Evolutionary conservation across 1,140 invertebrate genomes (phyloP), one percentile per base, ranked within the genome.

Genomic region (Drosophila ficusphila): DNA sequence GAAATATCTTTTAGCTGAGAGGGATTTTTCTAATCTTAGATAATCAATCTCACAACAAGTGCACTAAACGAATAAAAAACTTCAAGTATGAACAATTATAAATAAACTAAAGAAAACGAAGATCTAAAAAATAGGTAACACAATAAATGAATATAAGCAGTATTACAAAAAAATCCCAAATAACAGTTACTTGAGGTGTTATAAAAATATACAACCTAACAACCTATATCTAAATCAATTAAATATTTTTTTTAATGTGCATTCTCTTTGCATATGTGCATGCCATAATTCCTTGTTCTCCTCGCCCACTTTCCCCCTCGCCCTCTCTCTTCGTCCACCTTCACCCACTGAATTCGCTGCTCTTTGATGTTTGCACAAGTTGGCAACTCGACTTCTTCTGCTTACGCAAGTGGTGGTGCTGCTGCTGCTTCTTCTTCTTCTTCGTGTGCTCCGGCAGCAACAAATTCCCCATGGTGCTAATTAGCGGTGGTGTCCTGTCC

Each of bases 381-480:
- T 79, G 56, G 65, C 56, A 67, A 48, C 38, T 53, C 46, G 36
- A 58, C 38, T 49, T 39, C 57, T 46, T 36, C 23, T 27, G 19
- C 81, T 86, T 82, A 75, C 79, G 70, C 79, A 83, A 83, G 79
- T 83, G 77, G 11, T 57, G 52, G 11, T 18, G 5, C 12, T 25
- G 12, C 46, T 57, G 6, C 29, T 27, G 9, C 52, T 44, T 4
- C 71, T 85, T 60, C 61, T 51, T 72, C 76, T 76, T 79, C 75
- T 74, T 69, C 52, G 44, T 70, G 41, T 54, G 41, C 49, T 65
- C 42, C 52, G 72, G 48, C 71, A 76, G 72, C 68, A 73, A 54
- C 82, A 67, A 89, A 90, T 90, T 90, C 88, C 88, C 88, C 67
- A 79, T 83, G 88, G 88, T 90, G 81, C 88, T 90, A 90, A 90